A percentile compares a stretch with the other conserved stretches of the same genome.
phyloP scores from a whole-genome alignment of 2,888 invertebrate genomes.

The Leptogaster cylindrica region DNA sequence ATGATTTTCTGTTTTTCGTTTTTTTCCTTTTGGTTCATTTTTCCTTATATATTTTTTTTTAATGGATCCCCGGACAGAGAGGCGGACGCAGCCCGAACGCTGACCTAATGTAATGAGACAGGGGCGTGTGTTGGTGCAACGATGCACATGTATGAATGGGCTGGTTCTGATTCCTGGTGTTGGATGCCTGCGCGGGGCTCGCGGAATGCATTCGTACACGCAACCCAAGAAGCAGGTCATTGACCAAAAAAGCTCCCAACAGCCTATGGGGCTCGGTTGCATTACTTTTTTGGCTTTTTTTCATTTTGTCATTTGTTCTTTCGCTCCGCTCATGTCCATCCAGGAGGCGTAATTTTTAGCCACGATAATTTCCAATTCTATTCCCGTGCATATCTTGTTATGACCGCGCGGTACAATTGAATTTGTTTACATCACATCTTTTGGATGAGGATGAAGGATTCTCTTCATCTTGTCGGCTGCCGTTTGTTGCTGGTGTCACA shows the following conservation, averaged over 20 bases:
- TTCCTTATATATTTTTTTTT: too few relatives aligned
- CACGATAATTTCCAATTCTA: constrained; percentile 29
- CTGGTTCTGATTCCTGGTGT: constrained; percentile 2
- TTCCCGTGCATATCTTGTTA: constrained; percentile 23
- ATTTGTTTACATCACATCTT: too few relatives aligned
- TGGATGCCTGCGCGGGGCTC: constrained; percentile 1
- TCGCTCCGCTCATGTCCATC: too few relatives aligned
- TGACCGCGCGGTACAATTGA: not conserved
- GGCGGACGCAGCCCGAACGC: constrained; percentile 11
- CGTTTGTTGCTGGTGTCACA: too few relatives aligned
- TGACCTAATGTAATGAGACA: constrained; percentile 34
- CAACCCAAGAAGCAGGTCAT: constrained; percentile 18
- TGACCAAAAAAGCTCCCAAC: constrained; percentile 15
- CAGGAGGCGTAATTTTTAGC: constrained; percentile 16
- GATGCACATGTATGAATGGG: constrained; percentile 12
- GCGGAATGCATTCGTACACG: constrained; percentile 19
- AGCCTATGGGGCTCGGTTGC: not conserved
- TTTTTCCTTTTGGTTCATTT: too few relatives aligned
- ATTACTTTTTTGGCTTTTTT: too few relatives aligned
- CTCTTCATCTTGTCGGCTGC: too few relatives aligned
- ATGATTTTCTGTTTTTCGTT: too few relatives aligned
- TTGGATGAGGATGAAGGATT: too few relatives aligned
- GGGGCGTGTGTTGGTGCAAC: not conserved
- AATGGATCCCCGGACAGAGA: not conserved
- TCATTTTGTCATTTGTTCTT: constrained; percentile 30